Evolutionary conservation across 2,888 invertebrate genomes (phyloP), one percentile per base, ranked within the genome.

Genomic region (Eupeodes latifasciatus): DNA sequence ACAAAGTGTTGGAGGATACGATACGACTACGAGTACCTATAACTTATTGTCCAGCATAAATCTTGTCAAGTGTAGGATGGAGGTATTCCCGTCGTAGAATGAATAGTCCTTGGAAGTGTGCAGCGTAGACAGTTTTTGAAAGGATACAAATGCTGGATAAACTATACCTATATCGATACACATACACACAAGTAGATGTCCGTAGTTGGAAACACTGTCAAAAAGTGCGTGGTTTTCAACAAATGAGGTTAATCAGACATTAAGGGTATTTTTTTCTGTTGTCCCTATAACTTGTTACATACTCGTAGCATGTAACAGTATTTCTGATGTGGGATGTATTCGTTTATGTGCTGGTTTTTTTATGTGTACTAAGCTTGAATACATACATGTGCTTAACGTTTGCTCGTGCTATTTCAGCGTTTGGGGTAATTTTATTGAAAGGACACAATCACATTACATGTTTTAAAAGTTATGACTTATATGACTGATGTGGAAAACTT

Each of bases 231-330:
- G 87, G 80, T 67, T 53, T 76, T 10, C 12, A 11, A 49, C 76
- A 83, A 87, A 87, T 76, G 83, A 80, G 76, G 87, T 77, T 87
- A 87, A 87, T 87, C 87, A 87, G 80, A 84, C 72, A 80, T 72
- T 77, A 87, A 76, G 79, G 79, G 59, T 1, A n/a, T 12, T 64
- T 27, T 53, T n/a, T 14, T 27, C 27, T 27, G 3, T 27, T 2
- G 7, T 44, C 6, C 44, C 19, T 44, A 64, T 40, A 40, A 40
- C 40, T 40, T 40, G 40, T 40, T 7, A 40, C 40, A 16, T 19
- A 11, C n/a, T n/a, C n/a, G n/a, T 7, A 62, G n/a, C 16, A 34
- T n/a, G 40, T n/a, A 19, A 64, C 16, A 6, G 11, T 64, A 16
- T 19, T 44, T 27, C 27, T 5, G 44, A 47, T 19, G 64, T 40